phyloP scores from a whole-genome alignment of 1,140 invertebrate genomes.

The Hormaphis cornu region DNA sequence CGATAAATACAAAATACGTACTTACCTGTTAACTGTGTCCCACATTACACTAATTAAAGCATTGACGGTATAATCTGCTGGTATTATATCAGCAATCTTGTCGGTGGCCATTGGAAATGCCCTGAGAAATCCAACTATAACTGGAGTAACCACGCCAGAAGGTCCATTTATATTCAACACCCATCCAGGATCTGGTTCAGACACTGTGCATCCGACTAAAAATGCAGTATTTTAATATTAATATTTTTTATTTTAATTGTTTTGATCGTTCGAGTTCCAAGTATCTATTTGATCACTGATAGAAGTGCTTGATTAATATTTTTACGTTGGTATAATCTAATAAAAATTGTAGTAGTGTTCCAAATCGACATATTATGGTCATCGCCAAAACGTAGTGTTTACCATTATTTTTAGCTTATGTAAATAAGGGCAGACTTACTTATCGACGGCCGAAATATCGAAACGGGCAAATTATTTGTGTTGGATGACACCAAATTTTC shows the following conservation, averaged over 20 bases:
- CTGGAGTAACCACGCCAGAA: neutral
- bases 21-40: neutral
- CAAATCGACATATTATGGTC: too few species aligned
- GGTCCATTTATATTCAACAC: neutral
- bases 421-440: neutral
- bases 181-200: neutral
- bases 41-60: neutral
- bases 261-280: too few species aligned
- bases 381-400: too few species aligned
- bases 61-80: neutral
- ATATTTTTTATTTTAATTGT: too few species aligned
- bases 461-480: neutral
- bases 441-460: conserved; percentile 10
- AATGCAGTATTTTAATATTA: too few species aligned
- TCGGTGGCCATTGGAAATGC: neutral
- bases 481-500: neutral
- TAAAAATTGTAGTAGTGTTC: too few species aligned
- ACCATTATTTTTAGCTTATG: too few species aligned
- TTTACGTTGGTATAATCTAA: too few species aligned
- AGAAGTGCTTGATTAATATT: too few species aligned
- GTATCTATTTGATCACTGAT: too few species aligned
- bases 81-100: neutral
- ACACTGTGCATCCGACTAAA: neutral
- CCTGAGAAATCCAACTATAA: neutral
- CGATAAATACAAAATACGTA: too few species aligned